Percentiles rank a stretch among this genome's conserved stretches.
Conservation (phyloP, 2,113 vertebrate genomes). For the Cinclus mexicanus region DNA sequence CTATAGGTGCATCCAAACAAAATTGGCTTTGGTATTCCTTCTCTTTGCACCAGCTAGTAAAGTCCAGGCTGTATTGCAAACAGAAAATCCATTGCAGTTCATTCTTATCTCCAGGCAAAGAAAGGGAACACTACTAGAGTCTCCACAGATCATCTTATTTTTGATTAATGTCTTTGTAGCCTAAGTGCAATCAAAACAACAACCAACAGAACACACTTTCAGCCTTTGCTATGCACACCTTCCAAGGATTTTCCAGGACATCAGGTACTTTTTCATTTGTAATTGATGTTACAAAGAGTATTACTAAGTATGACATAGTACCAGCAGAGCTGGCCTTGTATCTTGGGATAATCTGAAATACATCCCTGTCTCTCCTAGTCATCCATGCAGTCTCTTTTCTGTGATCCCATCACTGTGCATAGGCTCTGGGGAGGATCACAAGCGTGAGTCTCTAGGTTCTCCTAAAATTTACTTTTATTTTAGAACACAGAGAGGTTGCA, state of each 20-base stretch:
- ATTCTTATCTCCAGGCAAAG: background rate
- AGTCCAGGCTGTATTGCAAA: background rate
- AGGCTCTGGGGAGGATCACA: background rate
- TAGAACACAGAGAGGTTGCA: background rate
- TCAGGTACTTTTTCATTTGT: background rate
- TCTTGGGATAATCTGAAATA: background rate
- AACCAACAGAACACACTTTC: background rate
- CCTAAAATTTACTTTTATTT: background rate
- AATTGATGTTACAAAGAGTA: background rate
- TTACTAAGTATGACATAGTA: background rate
- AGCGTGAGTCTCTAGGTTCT: background rate
- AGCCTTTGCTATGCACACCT: background rate
- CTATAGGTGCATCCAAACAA: background rate
- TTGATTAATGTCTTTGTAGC: background rate
- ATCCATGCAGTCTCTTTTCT: background rate
- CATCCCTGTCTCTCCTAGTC: background rate
- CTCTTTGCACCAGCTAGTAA: background rate
- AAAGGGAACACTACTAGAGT: background rate
- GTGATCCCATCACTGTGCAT: background rate
- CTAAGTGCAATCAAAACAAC: background rate
- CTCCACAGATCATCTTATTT: background rate
- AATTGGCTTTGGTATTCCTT: background rate
- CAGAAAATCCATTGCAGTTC: background rate
- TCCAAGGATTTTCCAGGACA: background rate
- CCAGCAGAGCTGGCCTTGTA: background rate